phyloP scores from a whole-genome alignment of 2,888 invertebrate species.

The Cephus spinipes region DNA sequence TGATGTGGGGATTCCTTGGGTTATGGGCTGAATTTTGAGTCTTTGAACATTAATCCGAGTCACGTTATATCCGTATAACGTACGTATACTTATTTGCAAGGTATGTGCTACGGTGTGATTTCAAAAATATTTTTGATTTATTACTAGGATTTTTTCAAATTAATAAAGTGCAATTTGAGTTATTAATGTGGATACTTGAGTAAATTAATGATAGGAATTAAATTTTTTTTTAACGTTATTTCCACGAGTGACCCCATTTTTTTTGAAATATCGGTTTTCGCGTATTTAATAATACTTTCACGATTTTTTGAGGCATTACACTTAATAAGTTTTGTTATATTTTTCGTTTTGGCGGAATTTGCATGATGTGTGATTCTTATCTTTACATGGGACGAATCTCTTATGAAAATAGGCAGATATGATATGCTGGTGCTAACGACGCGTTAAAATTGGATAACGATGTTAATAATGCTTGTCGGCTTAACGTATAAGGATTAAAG shows the following conservation, averaged over 20 bases:
- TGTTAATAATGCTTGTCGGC: conserved; percentile 6
- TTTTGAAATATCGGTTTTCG: neutral
- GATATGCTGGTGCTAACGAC: neutral
- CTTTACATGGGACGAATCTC: neutral
- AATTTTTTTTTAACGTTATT: neutral
- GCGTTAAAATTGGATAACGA: conserved; percentile 1
- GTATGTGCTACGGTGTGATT: neutral
- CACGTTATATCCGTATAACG: neutral
- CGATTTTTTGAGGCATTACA: neutral
- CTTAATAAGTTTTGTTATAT: neutral
- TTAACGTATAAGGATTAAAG: conserved; percentile 2
- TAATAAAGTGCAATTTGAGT: neutral
- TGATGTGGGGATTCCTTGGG: neutral
- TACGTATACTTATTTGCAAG: neutral
- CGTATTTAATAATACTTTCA: neutral
- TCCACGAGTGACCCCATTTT: neutral
- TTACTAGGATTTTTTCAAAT: neutral
- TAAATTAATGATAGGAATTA: neutral
- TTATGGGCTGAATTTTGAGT: neutral
- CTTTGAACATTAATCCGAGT: neutral
- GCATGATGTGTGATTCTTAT: neutral
- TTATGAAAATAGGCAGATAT: neutral
- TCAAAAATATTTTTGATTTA: neutral
- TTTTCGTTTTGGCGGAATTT: neutral
- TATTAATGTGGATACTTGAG: neutral